Evolutionary conservation across 2,888 invertebrate species (phyloP).

Genomic region (Amblyteles armatorius): DNA sequence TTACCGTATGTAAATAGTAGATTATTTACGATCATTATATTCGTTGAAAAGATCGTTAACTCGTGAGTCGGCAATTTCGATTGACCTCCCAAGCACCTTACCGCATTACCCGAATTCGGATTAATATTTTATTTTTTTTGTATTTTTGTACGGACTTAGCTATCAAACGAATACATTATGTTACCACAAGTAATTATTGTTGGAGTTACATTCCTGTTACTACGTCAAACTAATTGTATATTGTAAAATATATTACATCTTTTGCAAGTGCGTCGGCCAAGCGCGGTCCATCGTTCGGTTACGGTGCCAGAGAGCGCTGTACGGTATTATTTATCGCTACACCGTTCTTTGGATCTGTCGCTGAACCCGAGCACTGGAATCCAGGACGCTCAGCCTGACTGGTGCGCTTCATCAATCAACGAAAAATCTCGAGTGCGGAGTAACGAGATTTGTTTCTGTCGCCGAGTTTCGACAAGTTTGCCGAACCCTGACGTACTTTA

Average conservation of each 20-base stretch:
- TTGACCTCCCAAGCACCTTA: not conserved
- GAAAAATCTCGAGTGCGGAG: not conserved
- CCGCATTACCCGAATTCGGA: not conserved
- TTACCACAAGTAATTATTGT: not conserved
- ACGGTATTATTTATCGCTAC: slow-evolving; percentile 52
- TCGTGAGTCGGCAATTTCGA: not conserved
- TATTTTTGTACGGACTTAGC: not conserved
- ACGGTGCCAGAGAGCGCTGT: slow-evolving; percentile 11
- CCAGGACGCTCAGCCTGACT: slow-evolving; percentile 36
- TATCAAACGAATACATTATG: not conserved
- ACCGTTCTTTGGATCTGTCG: slow-evolving; percentile 28
- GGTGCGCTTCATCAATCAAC: slow-evolving; percentile 37
- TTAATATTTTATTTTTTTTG: not conserved
- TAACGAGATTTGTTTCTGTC: not conserved
- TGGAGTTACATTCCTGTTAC: not conserved
- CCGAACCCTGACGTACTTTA: not conserved
- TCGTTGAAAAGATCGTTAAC: not conserved
- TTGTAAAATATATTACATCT: not conserved
- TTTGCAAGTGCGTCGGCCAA: not conserved
- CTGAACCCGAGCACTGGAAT: slow-evolving; percentile 32
- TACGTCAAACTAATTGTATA: not conserved
- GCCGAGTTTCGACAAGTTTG: not conserved
- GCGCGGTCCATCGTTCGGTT: slow-evolving; percentile 1
- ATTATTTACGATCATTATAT: slow-evolving; percentile 5
- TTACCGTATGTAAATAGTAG: slow-evolving; percentile 3